Evolutionary conservation across 2,888 invertebrate genomes (phyloP), one percentile per base, ranked within the genome.

Genomic region (Epiblema foenella): DNA sequence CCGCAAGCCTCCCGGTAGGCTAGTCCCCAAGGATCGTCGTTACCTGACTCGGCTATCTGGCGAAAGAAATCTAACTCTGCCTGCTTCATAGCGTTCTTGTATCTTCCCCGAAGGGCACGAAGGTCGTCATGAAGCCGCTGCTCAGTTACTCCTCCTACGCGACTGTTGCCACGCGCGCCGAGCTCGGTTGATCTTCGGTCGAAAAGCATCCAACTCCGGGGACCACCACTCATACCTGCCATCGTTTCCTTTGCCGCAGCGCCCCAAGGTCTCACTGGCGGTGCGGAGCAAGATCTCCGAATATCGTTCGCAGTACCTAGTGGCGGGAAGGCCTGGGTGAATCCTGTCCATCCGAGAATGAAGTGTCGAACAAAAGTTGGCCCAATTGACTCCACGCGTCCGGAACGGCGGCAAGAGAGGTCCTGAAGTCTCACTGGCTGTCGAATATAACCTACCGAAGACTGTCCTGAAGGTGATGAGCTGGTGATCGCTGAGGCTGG

Each of bases 401-500:
- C 24, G 1, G 4, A 24, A 52, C 12, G 63, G 63, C n/a, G 51
- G 49, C 12, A 17, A 4, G 20, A 59, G 17, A 33, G 8, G 37
- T 11, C 2, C 37, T 33, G 57, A 9, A 10, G 2, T 3, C 57
- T 37, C 17, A 17, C 59, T 42, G 18, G 59, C 18, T 39, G 20
- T 12, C 8, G 9, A 8, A 0, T 20, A 20, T 7, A 15, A 15
- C 18, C 42, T 42, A 8, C 59, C 59, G 24, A 12, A 42, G 20
- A 42, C 7, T 2, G n/a, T n/a, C 1, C 20, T 15, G 42, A 51
- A 78, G 0, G 77, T 74, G 0, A 80, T 74, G 0, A 79, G 73
- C 0, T 69, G 68, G 20, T 79, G 78, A 64, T 81, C 81, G 10
- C 79, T 78, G 20, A 18, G 15, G 57, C 75, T 76, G 1, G 29